Evolutionary conservation across 2,113 vertebrate genomes (phyloP), one percentile per base, ranked within the genome.

Genomic region (Burhinus oedicnemus): DNA sequence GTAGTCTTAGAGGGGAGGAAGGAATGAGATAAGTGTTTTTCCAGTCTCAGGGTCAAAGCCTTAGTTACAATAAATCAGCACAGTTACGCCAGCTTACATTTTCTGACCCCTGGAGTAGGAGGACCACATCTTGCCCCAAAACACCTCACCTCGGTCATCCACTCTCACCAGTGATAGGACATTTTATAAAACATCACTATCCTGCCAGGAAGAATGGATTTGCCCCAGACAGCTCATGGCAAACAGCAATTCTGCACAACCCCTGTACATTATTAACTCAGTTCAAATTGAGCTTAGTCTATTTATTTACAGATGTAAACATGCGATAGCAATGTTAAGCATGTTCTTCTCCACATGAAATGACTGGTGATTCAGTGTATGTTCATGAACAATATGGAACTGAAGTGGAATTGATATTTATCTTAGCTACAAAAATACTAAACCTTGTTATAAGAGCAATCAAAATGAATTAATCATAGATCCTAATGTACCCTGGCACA

Each of bases 381-480:
- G 72, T 79, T 84, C 79, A 90, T 36, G 69, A 93, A 79, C 44
- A 93, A 69, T 27, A 66, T 3, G 16, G 44, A 93, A 69, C 29
- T 82, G 75, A 66, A 90, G 62, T 49, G 64, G 51, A 82, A 90
- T 83, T 4, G 4, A 30, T 85, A 90, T 86, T 83, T 90, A 45
- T 81, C 72, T 83, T 64, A 60, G 72, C 83, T 71, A 87, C 47
- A 80, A 85, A 97, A 94, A 80, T n/a, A 87, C 36, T 70, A 77
- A 89, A 78, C 0, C 0, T 44, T 90, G 57, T 52, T 80, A 30
- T 19, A 95, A 81, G 51, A 85, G 38, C 77, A 94, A 91, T 81
- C 89, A 64, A 64, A 95, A 80, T 51, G 7, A 91, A 92, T 91
- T 96, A 88, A 84, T 83, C 77, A 85, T 27, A 86, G 65, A 49